phyloP scores from a whole-genome alignment of 2,113 vertebrate genomes.

The Xyliphius kryptos region DNA sequence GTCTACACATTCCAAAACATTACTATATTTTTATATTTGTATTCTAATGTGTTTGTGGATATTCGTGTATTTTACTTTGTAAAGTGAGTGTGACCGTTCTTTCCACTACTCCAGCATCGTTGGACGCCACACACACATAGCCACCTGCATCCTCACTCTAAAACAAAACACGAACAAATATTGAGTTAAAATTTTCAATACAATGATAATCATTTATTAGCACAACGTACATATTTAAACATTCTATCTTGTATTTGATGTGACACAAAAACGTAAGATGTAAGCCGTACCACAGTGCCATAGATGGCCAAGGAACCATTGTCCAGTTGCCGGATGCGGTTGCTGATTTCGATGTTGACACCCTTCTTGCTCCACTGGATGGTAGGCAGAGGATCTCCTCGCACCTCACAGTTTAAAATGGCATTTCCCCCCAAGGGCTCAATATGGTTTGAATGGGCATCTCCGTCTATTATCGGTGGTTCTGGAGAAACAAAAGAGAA shows the following conservation, averaged over 20 bases:
- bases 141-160: slow-evolving; percentile 90
- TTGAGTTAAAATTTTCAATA: too few species aligned
- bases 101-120: slow-evolving; percentile 83
- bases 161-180: background rate
- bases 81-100: slow-evolving; percentile 78
- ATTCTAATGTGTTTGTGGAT: background rate
- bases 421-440: slow-evolving; percentile 86
- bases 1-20: too few species aligned
- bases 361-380: slow-evolving; percentile 91
- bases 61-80: slow-evolving; percentile 72
- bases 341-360: slow-evolving; percentile 67
- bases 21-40: too few species aligned
- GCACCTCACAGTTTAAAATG: slow-evolving; percentile 87
- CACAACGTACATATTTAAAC: too few species aligned
- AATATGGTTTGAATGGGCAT: slow-evolving; percentile 76
- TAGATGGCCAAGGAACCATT: slow-evolving; percentile 95
- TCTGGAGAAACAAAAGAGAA: slow-evolving; percentile 60
- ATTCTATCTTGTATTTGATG: too few species aligned
- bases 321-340: slow-evolving; percentile 77
- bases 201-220: too few species aligned
- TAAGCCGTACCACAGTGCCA: slow-evolving; percentile 77
- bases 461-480: slow-evolving; percentile 88
- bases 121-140: slow-evolving; percentile 90
- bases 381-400: slow-evolving; percentile 83
- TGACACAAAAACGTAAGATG: background rate